Evolutionary conservation across 2,888 invertebrate species (phyloP), one percentile per base, ranked within the genome.

Genomic region (Stenotaenia linearis): DNA sequence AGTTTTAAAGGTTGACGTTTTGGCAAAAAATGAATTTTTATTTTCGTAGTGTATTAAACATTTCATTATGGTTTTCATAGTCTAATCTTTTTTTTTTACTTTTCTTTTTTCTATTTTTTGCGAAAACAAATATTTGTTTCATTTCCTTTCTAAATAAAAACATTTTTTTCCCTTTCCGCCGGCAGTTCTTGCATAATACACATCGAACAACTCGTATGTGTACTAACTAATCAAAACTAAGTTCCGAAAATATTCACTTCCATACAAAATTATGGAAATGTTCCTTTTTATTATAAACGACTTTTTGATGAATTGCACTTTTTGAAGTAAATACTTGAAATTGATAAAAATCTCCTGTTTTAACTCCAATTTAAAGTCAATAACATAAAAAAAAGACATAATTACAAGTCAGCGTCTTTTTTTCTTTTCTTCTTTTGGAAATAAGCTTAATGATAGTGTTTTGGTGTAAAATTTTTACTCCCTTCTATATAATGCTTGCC

Each of bases 391-490:
- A 45, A 45, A 45, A 45, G 5, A n/a, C 45, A 18, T 45, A 45
- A 45, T 45, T 45, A 45, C 18, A 7, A 45, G 45, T 45, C 45
- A 45, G 10, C 3, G 1, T n/a, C n/a, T 45, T 45, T 45, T 1
- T 45, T 45, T n/a, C 32, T 45, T 45, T 45, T 6, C 5, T 45
- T 45, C 18, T 12, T 45, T n/a, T 18, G 45, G n/a, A 45, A 45
- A 45, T 18, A 45, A 18, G 45, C 45, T 2, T 61, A 61, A 61
- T 61, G 28, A 61, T 61, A 61, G 61, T 61, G 61, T 61, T 61
- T 61, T 61, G 25, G 61, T 25, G 61, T 61, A 61, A 61, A 61
- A 61, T 61, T 61, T 45, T 61, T 61, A 61, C 61, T 61, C 61
- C 28, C 61, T 61, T 61, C 61, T 25, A 23, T 61, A 28, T 61